These are phyloP conservation scores for Thymelicus sylvestris DNA, from an alignment of 2,888 invertebrate species.

Conservation along the genomic window DNA sequence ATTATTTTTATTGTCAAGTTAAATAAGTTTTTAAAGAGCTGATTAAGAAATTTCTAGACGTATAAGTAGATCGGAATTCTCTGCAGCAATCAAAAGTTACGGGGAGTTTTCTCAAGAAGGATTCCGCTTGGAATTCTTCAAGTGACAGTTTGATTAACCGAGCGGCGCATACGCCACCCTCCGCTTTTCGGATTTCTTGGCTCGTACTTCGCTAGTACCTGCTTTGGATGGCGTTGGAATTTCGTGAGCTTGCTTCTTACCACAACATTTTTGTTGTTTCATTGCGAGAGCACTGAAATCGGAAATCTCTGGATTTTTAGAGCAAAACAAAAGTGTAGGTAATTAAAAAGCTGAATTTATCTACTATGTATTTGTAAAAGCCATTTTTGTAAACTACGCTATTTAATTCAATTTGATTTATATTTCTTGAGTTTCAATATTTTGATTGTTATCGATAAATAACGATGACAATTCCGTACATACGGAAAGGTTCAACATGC, in stretches of 20 bases:
- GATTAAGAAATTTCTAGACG: slow-evolving; percentile 77
- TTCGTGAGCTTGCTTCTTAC: slow-evolving; percentile 43
- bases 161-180: slow-evolving; percentile 77
- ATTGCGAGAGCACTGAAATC: slow-evolving; percentile 11
- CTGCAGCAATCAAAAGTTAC: slow-evolving; percentile 81
- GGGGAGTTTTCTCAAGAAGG: slow-evolving; percentile 78
- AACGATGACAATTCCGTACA: too few relatives aligned
- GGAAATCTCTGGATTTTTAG: neutral
- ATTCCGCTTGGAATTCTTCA: slow-evolving; percentile 82
- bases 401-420: too few relatives aligned
- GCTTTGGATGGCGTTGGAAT: slow-evolving; percentile 60
- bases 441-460: too few relatives aligned
- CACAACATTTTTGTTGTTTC: slow-evolving; percentile 42
- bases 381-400: too few relatives aligned
- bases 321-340: neutral
- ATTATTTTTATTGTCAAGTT: slow-evolving; percentile 37
- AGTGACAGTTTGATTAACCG: slow-evolving; percentile 85
- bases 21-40: slow-evolving; percentile 58
- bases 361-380: neutral
- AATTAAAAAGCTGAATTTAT: slow-evolving; percentile 2
- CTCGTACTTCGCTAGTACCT: slow-evolving; percentile 67
- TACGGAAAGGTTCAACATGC: too few relatives aligned
- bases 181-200: slow-evolving; percentile 73
- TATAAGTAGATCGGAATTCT: slow-evolving; percentile 75
- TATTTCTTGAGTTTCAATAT: too few relatives aligned